Base-by-base conservation (phyloP, 2,888 invertebrate genomes). In the Drosophila yooni region DNA sequence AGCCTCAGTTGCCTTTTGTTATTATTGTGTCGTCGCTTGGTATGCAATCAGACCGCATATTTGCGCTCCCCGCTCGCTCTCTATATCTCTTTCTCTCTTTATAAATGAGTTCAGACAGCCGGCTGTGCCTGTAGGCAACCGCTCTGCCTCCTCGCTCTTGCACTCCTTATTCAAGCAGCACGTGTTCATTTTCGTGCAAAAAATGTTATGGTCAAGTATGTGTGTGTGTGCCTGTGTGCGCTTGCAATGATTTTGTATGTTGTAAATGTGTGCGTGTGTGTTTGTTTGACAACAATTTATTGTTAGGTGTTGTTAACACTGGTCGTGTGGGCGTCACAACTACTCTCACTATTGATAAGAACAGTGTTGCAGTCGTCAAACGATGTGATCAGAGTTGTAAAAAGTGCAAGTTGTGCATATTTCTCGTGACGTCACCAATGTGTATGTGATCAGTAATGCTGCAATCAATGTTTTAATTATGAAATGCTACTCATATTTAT, bases 131-230 rank as follows among this genome's bases (percentile, higher is more conserved):
- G 69, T 54, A 66, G 78, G 78, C 78, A 38, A 68, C 62, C 72
- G 66, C 68, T 67, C 64, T 68, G 70, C 31, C 74, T 61, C 48
- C 64, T 71, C 73, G 33, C 74, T 61, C 56, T 68, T n/a, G 51
- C 67, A 53, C 73, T 82, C 64, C 72, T 76, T 57, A 62, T 51
- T 61, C 31, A 59, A 62, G 70, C 82, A 88, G 90, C 87, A 88
- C 87, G 87, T 88, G 87, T 89, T 88, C 82, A 81, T 79, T 90
- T 88, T 89, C 71, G 82, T 82, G 82, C 86, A 89, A 78, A 87
- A 83, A 87, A 54, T 90, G 38, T 79, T 83, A 74, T 79, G 64
- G 65, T 58, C 64, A 57, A 40, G 57, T 50, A 34, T 56, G 46
- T 53, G 54, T 56, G 63, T 46, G 54, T 52, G 54, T 36, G 34